Percentiles rank a stretch among this genome's conserved stretches.
These are phyloP conservation scores for Scortum barcoo DNA, from an alignment of 2,113 vertebrate genomes.

Conservation along the genomic window DNA sequence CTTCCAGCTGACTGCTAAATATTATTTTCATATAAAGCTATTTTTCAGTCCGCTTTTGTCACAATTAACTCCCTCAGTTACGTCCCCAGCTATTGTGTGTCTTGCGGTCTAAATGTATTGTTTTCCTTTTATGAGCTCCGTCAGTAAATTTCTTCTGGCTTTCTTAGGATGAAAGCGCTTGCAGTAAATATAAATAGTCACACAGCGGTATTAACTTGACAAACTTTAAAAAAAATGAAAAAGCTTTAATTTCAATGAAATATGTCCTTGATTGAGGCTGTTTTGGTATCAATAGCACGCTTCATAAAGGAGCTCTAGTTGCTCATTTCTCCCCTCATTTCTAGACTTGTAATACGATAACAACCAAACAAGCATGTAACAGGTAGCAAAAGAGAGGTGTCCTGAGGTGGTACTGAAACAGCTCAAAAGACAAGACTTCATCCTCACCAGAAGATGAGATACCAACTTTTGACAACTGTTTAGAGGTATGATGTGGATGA, in stretches of 20 bases:
- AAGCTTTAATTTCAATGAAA: no score
- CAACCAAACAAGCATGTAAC: not conserved
- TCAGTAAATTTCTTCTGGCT: slow-evolving; percentile 22
- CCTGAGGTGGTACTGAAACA: not conserved
- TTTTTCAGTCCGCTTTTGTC: not conserved
- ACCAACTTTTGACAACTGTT: slow-evolving; percentile 5
- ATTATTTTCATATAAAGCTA: not conserved
- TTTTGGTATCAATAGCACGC: not conserved
- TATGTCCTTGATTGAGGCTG: not conserved
- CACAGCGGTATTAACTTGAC: not conserved
- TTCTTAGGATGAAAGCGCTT: slow-evolving; percentile 9
- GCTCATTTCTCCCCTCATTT: not conserved
- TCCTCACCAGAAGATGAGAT: slow-evolving; percentile 3
- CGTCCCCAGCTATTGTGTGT: not conserved
- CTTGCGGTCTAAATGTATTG: not conserved
- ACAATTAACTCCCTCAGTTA: no score
- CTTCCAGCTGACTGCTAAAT: slow-evolving; percentile 6
- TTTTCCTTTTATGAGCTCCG: not conserved
- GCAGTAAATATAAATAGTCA: not conserved
- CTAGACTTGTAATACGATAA: not conserved
- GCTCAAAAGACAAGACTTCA: not conserved
- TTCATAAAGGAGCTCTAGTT: not conserved
- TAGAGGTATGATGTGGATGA: slow-evolving; percentile 2
- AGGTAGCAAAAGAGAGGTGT: not conserved
- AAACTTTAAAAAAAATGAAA: not conserved